Evolutionary conservation across 2,888 invertebrate genomes (phyloP).

Genomic region (Mechanitis mazaeus): DNA sequence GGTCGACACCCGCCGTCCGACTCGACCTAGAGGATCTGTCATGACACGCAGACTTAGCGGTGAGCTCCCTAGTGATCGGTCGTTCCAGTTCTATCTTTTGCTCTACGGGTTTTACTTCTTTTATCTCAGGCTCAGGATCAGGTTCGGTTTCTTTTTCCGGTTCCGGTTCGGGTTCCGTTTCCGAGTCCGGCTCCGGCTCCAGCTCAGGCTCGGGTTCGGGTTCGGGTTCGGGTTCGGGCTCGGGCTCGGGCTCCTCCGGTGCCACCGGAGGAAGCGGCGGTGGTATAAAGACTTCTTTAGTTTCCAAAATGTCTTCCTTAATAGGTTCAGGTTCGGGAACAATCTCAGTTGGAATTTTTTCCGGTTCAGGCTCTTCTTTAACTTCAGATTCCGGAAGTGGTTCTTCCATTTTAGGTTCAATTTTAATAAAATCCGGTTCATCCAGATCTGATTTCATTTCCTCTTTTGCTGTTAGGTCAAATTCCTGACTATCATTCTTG

Average conservation of each 20-base stretch:
- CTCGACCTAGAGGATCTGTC: constrained; percentile 66
- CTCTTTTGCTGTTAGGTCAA: constrained; percentile 65
- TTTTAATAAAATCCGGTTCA: constrained; percentile 56
- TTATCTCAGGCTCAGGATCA: constrained; percentile 37
- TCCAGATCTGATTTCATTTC: constrained; percentile 65
- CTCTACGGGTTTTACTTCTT: constrained; percentile 33
- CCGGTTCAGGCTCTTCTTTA: constrained; percentile 24
- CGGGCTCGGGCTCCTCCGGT: constrained; percentile 8
- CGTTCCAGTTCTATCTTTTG: constrained; percentile 54
- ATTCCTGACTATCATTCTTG: constrained; percentile 58
- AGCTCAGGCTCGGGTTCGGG: constrained; percentile 22
- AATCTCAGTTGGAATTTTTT: constrained; percentile 19
- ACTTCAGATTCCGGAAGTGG: constrained; percentile 18
- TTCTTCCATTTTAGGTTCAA: constrained; percentile 42
- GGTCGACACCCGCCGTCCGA: constrained; percentile 52
- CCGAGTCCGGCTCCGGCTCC: constrained; percentile 6
- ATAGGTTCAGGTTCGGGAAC: constrained; percentile 30
- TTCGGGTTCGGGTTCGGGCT: constrained; percentile 11
- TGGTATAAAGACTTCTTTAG: neutral
- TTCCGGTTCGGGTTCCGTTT: constrained; percentile 7
- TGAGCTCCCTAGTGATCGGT: constrained; percentile 50
- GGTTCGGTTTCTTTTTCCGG: constrained; percentile 23
- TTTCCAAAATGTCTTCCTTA: constrained; percentile 2
- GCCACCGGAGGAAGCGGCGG: neutral
- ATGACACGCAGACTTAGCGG: constrained; percentile 64